These are phyloP conservation scores for Cerceris rybyensis DNA, from an alignment of 2,888 invertebrate genomes.

Conservation along the genomic window DNA sequence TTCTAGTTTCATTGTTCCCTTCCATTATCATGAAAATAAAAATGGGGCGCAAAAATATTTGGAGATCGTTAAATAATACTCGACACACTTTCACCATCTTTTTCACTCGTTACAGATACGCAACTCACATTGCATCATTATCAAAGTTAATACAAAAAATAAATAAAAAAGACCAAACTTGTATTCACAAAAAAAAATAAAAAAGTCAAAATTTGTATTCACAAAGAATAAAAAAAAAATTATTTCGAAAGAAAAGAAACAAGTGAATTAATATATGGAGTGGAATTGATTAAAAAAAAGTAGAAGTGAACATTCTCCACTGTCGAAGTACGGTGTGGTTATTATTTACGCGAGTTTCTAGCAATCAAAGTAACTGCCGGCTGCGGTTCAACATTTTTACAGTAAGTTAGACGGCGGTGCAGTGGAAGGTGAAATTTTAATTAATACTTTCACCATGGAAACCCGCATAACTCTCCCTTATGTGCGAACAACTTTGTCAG, in stretches of 20 bases:
- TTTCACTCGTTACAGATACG: too few species aligned
- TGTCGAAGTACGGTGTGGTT: not conserved
- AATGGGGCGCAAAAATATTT: too few species aligned
- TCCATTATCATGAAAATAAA: too few species aligned
- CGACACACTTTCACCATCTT: too few species aligned
- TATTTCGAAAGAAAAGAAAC: not conserved
- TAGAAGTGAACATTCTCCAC: not conserved
- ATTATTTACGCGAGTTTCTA: too few species aligned
- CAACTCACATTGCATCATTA: too few species aligned
- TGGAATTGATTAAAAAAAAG: not conserved
- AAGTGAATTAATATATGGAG: not conserved
- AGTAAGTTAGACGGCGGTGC: not conserved
- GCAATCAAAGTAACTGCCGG: too few species aligned
- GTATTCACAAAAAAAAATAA: too few species aligned
- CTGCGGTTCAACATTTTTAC: not conserved
- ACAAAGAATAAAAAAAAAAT: not conserved
- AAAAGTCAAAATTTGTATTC: too few species aligned
- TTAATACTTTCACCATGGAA: constrained; percentile 25
- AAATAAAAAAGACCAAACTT: too few species aligned
- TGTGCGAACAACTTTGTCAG: not conserved
- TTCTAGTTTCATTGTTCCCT: not conserved
- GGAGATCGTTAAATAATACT: too few species aligned
- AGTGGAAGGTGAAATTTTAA: constrained; percentile 35
- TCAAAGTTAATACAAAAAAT: too few species aligned
- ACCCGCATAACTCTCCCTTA: not conserved